A percentile compares a stretch with the other conserved stretches of the same genome.
Conservation (phyloP, 92 coral and sea anemone species). For the Umimayanthus kanabou region DNA sequence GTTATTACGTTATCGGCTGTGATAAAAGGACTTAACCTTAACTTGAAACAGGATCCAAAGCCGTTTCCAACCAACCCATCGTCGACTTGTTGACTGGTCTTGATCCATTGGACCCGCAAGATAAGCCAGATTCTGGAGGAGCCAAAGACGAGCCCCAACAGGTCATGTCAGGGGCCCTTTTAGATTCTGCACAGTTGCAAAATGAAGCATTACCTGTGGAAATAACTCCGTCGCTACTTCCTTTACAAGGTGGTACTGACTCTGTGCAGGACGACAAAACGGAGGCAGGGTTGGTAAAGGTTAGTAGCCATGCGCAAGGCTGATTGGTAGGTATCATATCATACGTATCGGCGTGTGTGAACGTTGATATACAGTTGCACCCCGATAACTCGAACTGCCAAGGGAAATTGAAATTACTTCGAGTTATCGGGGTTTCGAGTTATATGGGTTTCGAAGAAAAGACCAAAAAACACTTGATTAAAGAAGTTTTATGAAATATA, state of each 20-base stretch:
- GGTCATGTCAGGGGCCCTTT: not conserved
- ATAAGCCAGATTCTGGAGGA: not conserved
- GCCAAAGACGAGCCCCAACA: not conserved
- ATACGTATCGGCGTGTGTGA: not conserved
- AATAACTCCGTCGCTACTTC: not conserved
- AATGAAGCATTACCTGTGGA: not conserved
- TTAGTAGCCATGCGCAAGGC: not conserved
- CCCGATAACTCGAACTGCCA: too few species aligned
- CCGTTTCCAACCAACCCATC: not conserved
- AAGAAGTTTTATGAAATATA: too few species aligned
- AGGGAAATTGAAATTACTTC: too few species aligned
- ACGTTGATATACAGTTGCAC: too few species aligned
- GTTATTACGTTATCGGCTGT: not conserved
- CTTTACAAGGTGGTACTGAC: not conserved
- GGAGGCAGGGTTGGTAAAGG: not conserved
- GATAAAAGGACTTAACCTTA: not conserved
- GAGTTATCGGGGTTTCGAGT: too few species aligned
- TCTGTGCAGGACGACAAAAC: not conserved
- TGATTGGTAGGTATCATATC: not conserved
- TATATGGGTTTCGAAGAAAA: too few species aligned
- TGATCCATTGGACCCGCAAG: not conserved
- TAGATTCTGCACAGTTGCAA: not conserved
- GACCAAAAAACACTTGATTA: too few species aligned
- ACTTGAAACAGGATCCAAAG: not conserved
- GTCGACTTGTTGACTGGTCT: conserved; percentile 12